Base-by-base conservation (phyloP, 2,113 vertebrate genomes). In the Aspiorhynchus laticeps region DNA sequence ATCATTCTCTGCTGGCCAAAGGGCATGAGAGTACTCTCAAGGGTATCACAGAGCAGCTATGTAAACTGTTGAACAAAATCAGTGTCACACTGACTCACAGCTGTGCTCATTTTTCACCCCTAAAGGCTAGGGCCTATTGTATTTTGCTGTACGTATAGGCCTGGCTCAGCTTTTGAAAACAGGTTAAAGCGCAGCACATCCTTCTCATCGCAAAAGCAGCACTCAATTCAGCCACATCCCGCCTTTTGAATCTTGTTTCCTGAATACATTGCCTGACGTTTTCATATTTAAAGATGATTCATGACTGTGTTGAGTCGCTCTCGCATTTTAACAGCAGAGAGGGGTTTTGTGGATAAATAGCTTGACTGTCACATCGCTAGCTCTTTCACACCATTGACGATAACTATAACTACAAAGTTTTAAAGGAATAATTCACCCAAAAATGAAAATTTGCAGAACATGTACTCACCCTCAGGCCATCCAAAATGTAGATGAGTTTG, bases 1-100 rank as follows among this genome's bases (percentile, higher is more conserved):
- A 91, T 90, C 90, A 80, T 91, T 87, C 83, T 87, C 63, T 75
- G 76, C 88, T 82, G 89, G 88, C 90, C 79, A 83, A 73, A 91
- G 91, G 90, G 89, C 89, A 90, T 87, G 83, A 87, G 82, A 87
- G 88, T 71, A 77, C 73, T 87, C 86, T 92, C 86, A 76, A 86
- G 84, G 87, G 86, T 89, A 87, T 88, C 79, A 80, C 88, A 78
- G 88, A 84, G 86, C 77, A 86, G 83, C 87, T 73, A 86, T 88
- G 89, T 90, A 78, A 88, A 79, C 78, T 80, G 80, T 87, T 87
- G 77, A 87, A 87, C 87, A 88, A 80, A 90, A 90, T 78, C 76
- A 84, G 87, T 71, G 84, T 76, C 78, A 43, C 89, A 88, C 80
- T 90, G 87, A 87, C 84, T 84, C 84, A 86, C 89, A 86, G 89